Conservation (phyloP, 2,113 vertebrate genomes). For the Globicephala melas region DNA sequence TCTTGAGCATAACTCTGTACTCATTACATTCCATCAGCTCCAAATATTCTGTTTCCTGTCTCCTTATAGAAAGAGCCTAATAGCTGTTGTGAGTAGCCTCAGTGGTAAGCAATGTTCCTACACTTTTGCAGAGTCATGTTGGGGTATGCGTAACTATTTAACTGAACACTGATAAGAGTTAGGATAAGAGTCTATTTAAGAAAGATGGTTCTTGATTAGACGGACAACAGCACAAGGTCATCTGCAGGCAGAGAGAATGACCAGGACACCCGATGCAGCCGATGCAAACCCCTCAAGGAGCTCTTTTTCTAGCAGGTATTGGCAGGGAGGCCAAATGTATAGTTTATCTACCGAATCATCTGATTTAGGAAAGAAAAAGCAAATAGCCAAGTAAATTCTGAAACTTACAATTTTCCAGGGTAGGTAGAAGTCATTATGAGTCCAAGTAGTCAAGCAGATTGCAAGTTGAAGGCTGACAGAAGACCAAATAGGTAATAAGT, state of each 20-base stretch:
- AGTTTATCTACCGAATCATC: background rate
- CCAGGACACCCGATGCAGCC: background rate
- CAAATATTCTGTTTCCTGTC: background rate
- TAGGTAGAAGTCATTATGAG: background rate
- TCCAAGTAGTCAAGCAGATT: background rate
- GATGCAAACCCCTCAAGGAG: background rate
- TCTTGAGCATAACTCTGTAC: background rate
- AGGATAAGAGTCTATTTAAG: background rate
- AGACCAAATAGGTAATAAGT: background rate
- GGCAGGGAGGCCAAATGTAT: background rate
- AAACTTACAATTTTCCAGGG: background rate
- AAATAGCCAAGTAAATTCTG: background rate
- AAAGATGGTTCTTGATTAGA: background rate
- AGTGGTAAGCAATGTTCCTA: background rate
- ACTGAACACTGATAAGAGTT: background rate
- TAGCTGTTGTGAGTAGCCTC: background rate
- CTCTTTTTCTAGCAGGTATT: background rate
- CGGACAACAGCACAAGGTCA: background rate
- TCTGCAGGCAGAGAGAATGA: background rate
- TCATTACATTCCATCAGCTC: background rate
- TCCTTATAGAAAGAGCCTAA: background rate
- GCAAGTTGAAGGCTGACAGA: background rate
- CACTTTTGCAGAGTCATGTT: background rate
- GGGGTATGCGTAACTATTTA: background rate
- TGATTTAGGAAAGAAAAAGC: background rate